Conservation (phyloP, 1,140 invertebrate species). For the Drosophila simulans region DNA sequence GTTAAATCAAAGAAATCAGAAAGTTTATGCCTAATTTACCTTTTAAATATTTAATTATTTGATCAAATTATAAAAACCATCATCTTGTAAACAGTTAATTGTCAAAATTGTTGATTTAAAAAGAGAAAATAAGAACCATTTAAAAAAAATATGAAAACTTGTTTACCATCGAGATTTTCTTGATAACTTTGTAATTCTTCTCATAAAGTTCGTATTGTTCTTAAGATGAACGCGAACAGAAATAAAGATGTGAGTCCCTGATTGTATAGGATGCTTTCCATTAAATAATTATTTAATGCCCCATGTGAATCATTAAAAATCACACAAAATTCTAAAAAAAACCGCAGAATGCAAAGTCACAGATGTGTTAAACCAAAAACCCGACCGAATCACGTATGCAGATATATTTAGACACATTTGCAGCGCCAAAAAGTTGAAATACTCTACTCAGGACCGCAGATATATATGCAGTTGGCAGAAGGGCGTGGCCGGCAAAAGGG, state of each 20-base stretch:
- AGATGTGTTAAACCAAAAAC: slow-evolving; percentile 12
- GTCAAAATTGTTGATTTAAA: not conserved
- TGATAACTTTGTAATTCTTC: not conserved
- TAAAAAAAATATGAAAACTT: not conserved
- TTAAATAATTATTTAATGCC: slow-evolving; percentile 9
- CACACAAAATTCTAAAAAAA: slow-evolving; percentile 12
- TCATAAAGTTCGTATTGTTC: not conserved
- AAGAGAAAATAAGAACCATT: not conserved
- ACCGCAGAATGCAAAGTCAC: slow-evolving; percentile 10
- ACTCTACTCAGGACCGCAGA: slow-evolving; percentile 12
- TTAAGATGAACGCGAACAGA: not conserved
- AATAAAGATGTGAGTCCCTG: not conserved
- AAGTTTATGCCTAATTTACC: not conserved
- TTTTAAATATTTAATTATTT: not conserved
- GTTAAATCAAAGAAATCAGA: not conserved
- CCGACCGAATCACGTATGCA: slow-evolving; percentile 13
- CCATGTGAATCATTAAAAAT: slow-evolving; percentile 25
- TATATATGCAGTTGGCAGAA: not conserved
- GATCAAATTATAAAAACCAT: not conserved
- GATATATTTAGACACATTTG: slow-evolving; percentile 30
- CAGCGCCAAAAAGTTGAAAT: not conserved
- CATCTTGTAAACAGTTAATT: not conserved
- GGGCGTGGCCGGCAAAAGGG: slow-evolving; percentile 18
- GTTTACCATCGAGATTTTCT: not conserved
- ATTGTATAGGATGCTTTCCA: slow-evolving; percentile 2